Conservation (phyloP, 2,888 invertebrate genomes). For the Phalangium opilio region DNA sequence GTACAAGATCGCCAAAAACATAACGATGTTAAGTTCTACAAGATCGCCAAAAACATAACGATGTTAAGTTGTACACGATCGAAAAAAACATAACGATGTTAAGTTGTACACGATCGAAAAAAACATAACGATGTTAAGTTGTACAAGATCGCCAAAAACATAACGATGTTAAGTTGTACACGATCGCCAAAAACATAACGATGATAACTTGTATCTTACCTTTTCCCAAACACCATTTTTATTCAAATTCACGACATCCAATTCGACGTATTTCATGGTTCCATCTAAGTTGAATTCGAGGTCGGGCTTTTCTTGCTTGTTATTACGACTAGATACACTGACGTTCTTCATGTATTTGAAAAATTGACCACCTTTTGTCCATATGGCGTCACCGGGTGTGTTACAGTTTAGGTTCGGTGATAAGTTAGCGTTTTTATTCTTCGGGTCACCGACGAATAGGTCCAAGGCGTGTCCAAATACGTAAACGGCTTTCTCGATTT, state of each 20-base stretch:
- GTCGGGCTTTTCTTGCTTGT: constrained; percentile 48
- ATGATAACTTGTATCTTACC: constrained; percentile 38
- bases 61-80: no score
- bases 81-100: no score
- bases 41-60: no score
- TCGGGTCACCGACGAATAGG: constrained; percentile 59
- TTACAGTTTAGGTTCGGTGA: constrained; percentile 65
- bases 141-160: no score
- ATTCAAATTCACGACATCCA: constrained; percentile 84
- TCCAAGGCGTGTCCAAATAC: constrained; percentile 84
- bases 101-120: no score
- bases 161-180: no score
- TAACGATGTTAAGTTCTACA: no score
- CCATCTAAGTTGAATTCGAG: constrained; percentile 85
- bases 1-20: no score
- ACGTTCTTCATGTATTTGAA: constrained; percentile 59
- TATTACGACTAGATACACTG: constrained; percentile 32
- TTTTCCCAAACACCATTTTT: constrained; percentile 76
- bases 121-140: no score
- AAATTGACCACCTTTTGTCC: constrained; percentile 67
- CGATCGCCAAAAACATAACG: no score
- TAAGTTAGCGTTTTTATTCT: constrained; percentile 45
- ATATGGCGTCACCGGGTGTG: constrained; percentile 58
- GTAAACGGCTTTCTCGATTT: constrained; percentile 75
- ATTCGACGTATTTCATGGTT: constrained; percentile 67